These are phyloP conservation scores for Agelastica alni DNA, from an alignment of 2,888 invertebrate genomes.

Conservation along the genomic window DNA sequence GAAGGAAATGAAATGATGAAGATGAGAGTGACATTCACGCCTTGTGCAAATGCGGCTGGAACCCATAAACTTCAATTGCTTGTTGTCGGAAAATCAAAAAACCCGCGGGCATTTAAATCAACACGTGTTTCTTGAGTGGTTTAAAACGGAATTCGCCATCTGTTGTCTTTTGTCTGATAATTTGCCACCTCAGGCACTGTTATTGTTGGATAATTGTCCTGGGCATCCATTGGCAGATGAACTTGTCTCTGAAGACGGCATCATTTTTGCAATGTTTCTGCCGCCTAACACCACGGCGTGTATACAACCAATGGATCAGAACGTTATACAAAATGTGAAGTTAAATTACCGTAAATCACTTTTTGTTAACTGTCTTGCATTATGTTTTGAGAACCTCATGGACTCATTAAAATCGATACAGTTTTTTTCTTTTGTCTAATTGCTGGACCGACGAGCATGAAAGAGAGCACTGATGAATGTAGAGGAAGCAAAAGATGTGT, in stretches of 20 bases:
- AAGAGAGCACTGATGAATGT: too few relatives aligned
- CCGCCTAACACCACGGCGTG: too few relatives aligned
- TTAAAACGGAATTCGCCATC: constrained; percentile 21
- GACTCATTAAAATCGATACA: too few relatives aligned
- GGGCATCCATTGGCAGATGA: constrained; percentile 9
- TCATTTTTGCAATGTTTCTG: constrained; percentile 13
- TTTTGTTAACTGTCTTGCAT: too few relatives aligned
- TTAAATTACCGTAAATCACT: too few relatives aligned
- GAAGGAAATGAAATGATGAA: constrained; percentile 19
- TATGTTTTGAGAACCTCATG: too few relatives aligned
- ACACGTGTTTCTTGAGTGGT: constrained; percentile 24
- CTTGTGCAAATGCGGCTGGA: constrained; percentile 20
- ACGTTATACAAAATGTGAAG: too few relatives aligned
- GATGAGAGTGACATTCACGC: constrained; percentile 10
- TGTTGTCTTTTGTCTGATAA: constrained; percentile 6
- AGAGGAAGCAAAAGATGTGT: too few relatives aligned
- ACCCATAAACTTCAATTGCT: constrained; percentile 17
- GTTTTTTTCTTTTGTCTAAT: too few relatives aligned
- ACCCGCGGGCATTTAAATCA: not conserved
- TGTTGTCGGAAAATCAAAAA: constrained; percentile 20
- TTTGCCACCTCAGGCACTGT: constrained; percentile 18
- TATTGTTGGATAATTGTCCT: constrained; percentile 21
- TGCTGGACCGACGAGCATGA: too few relatives aligned
- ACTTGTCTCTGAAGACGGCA: not conserved
- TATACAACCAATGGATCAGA: too few relatives aligned